Conservation (phyloP, 1,140 invertebrate species). For the Patella vulgata region DNA sequence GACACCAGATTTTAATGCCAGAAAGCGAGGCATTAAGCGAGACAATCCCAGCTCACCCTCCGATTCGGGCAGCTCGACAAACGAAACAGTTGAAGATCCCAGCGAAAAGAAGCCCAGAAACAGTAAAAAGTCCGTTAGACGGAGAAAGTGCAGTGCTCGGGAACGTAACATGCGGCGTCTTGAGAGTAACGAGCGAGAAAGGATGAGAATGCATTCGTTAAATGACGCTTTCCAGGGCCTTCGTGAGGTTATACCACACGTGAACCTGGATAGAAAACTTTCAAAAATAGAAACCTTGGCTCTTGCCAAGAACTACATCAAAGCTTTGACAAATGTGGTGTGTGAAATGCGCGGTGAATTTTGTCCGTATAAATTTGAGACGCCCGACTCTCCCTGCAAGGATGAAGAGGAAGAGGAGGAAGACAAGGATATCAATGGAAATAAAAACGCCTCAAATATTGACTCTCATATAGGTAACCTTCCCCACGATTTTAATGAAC, state of each 20-base stretch:
- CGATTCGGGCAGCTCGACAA: conserved; percentile 54
- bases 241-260: conserved; percentile 87
- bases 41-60: conserved; percentile 46
- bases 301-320: conserved; percentile 89
- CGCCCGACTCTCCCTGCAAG: background rate
- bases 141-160: conserved; percentile 78
- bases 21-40: conserved; percentile 20
- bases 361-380: conserved; percentile 70
- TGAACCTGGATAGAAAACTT: conserved; percentile 84
- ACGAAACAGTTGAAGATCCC: conserved; percentile 45
- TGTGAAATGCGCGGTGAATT: conserved; percentile 80
- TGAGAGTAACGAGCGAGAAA: conserved; percentile 87
- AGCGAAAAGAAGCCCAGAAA: conserved; percentile 49
- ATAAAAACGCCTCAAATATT: conserved; percentile 1
- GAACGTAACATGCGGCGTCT: conserved; percentile 83
- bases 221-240: conserved; percentile 90
- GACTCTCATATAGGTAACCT: too few relatives aligned
- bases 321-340: conserved; percentile 88
- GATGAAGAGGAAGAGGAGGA: conserved; percentile 2
- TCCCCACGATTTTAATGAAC: too few relatives aligned
- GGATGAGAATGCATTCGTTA: conserved; percentile 88
- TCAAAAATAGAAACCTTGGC: conserved; percentile 90
- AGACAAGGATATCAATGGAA: conserved; percentile 1
- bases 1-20: background rate
- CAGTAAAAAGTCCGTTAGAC: conserved; percentile 67